A percentile compares a stretch with the other conserved stretches of the same genome.
Conservation (phyloP, 2,888 invertebrate genomes). For the Euproctis similis region DNA sequence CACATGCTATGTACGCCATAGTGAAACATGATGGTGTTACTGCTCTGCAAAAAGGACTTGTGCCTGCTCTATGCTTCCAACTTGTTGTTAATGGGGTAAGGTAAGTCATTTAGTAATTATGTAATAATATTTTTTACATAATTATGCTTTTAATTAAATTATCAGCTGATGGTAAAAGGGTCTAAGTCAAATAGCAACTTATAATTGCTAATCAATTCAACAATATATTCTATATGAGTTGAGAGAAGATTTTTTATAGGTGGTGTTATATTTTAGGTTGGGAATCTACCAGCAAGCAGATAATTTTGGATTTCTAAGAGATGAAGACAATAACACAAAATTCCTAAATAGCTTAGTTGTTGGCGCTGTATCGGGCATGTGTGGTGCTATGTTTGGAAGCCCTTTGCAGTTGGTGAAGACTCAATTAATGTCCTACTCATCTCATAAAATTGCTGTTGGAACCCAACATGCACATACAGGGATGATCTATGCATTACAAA, state of each 20-base stretch:
- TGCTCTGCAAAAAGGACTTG: conserved; percentile 86
- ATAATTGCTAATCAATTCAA: too few relatives aligned
- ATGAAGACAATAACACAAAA: conserved; percentile 80
- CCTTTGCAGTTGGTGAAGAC: conserved; percentile 94
- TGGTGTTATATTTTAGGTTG: conserved; percentile 76
- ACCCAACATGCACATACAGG: conserved; percentile 87
- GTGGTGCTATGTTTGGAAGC: conserved; percentile 87
- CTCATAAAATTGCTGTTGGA: conserved; percentile 88
- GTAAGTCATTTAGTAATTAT: conserved; percentile 38
- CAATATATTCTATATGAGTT: too few relatives aligned
- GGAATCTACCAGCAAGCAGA: conserved; percentile 85
- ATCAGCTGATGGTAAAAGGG: too few relatives aligned
- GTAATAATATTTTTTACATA: background rate
- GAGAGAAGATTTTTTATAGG: too few relatives aligned
- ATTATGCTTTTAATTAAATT: too few relatives aligned
- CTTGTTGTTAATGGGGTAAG: conserved; percentile 77
- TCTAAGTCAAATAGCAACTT: too few relatives aligned
- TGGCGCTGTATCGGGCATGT: conserved; percentile 85
- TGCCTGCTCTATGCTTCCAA: conserved; percentile 90
- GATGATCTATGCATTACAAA: conserved; percentile 78
- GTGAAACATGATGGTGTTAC: conserved; percentile 84
- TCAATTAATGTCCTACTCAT: conserved; percentile 87
- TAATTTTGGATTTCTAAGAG: conserved; percentile 78
- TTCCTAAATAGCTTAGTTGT: conserved; percentile 80
- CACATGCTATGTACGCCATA: conserved; percentile 86